Evolutionary conservation across 2,797 vertebrate genomes (phyloP), one percentile per base, ranked within the genome.

Genomic region (Pelobates cultripes): DNA sequence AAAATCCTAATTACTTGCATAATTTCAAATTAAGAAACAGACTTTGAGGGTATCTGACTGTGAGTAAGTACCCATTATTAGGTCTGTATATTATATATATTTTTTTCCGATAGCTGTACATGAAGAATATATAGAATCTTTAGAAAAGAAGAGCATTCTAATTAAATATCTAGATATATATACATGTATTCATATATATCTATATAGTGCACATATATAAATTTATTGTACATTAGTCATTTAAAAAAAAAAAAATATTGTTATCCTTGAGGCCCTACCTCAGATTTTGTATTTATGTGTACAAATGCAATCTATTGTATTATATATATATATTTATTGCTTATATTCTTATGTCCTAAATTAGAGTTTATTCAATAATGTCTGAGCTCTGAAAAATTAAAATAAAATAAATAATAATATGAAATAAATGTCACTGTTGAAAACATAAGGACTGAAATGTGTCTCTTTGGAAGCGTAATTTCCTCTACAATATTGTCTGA

Each of bases 281-380:
- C 98, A 97, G 89, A 96, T 98, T 99, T 98, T 99, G 94, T 99
- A 99, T 98, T 95, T 95, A 97, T 96, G 94, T 97, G 95, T 96
- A 97, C 90, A 98, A 98, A 99, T 96, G 95, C 96, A 95, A 97
- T 96, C 96, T 95, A 96, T 86, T 97, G 95, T 97, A 97, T 95
- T 96, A 94, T 98, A 98, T 96, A 97, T 96, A 96, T 96, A 57
- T 96, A 97, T 96, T 96, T 96, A 75, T 98, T 98, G 93, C 96
- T 93, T 95, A 96, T 96, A 95, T 96, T 94, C 95, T 92, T 91
- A 96, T 96, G 91, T 93, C 89, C 97, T 94, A 94, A 95, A 96
- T 94, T 95, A 95, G 94, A 97, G 89, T 92, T 89, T 95, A 96
- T 95, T 94, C 95, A 87, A 93, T 93, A 93, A 95, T 97, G 95